Evolutionary conservation across 1,140 invertebrate genomes (phyloP).

Genomic region (Zeugodacus cucurbitae): DNA sequence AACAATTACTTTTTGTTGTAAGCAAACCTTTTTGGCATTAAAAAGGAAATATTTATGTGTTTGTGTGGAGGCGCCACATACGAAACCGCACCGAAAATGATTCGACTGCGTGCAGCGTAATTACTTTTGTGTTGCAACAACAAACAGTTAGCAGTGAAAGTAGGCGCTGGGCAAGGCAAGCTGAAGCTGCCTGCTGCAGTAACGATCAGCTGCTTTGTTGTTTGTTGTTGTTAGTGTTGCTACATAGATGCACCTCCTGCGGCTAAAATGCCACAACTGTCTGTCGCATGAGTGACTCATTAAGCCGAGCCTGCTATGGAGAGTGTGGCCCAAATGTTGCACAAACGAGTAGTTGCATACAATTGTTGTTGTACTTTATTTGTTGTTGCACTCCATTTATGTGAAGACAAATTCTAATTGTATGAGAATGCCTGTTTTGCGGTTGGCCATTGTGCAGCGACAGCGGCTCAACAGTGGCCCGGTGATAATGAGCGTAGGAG

Average conservation of each 20-base stretch:
- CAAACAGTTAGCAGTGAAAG: neutral
- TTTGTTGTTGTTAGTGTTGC: too few species aligned
- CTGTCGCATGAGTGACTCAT: conserved; percentile 22
- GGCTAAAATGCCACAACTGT: conserved; percentile 38
- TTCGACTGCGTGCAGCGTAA: conserved; percentile 23
- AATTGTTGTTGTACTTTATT: neutral
- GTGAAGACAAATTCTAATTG: neutral
- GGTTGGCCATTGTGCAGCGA: neutral
- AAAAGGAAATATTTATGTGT: neutral
- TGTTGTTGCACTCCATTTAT: neutral
- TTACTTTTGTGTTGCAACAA: neutral
- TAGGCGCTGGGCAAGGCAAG: neutral
- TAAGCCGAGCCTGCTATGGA: neutral
- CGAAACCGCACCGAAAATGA: conserved; percentile 5
- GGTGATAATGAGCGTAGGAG: conserved; percentile 16
- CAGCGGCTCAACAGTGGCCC: neutral
- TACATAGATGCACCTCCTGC: neutral
- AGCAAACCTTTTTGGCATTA: neutral
- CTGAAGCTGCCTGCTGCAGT: neutral
- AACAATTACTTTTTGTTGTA: neutral
- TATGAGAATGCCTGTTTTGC: neutral
- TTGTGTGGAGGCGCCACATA: neutral
- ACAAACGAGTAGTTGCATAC: neutral
- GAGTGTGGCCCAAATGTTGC: neutral
- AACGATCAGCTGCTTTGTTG: conserved; percentile 13